Conservation (phyloP, 2,113 vertebrate species). For the Pampusana beccarii region DNA sequence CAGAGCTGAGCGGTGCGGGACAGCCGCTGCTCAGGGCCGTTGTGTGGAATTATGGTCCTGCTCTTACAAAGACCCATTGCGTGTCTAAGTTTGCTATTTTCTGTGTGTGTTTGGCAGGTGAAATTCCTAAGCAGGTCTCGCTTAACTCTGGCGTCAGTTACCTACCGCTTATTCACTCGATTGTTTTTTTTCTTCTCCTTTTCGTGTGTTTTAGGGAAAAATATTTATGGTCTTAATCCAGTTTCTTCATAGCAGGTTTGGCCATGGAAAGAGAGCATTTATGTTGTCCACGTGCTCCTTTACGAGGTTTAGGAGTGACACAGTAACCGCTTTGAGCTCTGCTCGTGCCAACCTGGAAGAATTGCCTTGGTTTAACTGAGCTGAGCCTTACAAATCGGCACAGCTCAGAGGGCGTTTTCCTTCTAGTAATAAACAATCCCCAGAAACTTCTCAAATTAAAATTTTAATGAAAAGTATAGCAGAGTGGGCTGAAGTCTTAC, state of each 20-base stretch:
- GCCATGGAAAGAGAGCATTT: not conserved
- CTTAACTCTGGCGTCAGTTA: not conserved
- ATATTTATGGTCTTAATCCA: not conserved
- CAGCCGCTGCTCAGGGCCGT: too few species aligned
- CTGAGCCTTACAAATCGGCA: not conserved
- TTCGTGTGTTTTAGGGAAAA: not conserved
- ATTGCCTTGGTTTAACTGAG: not conserved
- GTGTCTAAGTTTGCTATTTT: not conserved
- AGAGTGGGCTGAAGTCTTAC: not conserved
- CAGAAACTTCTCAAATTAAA: not conserved
- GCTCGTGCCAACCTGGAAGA: too few species aligned
- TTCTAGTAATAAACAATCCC: not conserved
- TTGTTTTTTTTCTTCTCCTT: not conserved
- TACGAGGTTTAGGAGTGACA: not conserved
- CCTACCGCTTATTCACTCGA: not conserved
- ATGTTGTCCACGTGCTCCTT: not conserved
- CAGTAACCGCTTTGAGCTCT: not conserved
- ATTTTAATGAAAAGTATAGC: not conserved
- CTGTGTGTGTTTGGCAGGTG: not conserved
- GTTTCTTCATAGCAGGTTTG: not conserved
- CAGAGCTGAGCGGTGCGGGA: not conserved
- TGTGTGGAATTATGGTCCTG: not conserved
- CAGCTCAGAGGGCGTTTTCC: not conserved
- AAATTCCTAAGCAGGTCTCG: not conserved
- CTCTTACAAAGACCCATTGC: rapidly evolving